Evolutionary conservation across 2,888 invertebrate species (phyloP), one percentile per base, ranked within the genome.

Genomic region (Pseudanteris insignis): DNA sequence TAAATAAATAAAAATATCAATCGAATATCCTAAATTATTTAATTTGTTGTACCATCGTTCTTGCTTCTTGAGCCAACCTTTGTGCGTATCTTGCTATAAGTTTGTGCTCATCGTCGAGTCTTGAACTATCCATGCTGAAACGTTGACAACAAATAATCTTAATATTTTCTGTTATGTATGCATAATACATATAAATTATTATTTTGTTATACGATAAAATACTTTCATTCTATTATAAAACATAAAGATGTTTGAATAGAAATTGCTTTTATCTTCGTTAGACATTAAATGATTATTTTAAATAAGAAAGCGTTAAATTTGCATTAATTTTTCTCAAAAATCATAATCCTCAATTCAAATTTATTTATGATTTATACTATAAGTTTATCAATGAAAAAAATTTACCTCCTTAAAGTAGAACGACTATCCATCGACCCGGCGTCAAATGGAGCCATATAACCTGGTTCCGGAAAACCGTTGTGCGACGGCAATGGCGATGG

Each of bases 81-180:
- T 96, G 96, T 1, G 98, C 96, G 82, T 99, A 99, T 72, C 96
- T 85, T 32, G 97, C 97, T 77, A 99, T 99, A 63, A 99, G 85
- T 60, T 96, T 86, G 80, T 97, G 97, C 77, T 97, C 97, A 79
- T 97, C 97, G 78, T 96, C 96, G 25, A 78, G 64, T 65, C 78
- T 73, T 54, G 79, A 76, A 64, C 76, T 77, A 65, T 79, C 78
- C 71, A 78, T 78, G 66, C 78, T 78, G 7, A 21, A 21, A n/a
- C n/a, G n/a, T n/a, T n/a, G n/a, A n/a, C n/a, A n/a, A n/a, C n/a
- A n/a, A n/a, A n/a, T n/a, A n/a, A n/a, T n/a, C n/a, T n/a, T n/a
- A n/a, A n/a, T n/a, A n/a, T n/a, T n/a, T n/a, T n/a, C n/a, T n/a
- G n/a, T n/a, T n/a, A n/a, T n/a, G n/a, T n/a, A n/a, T n/a, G n/a